Percentiles rank a stretch among this genome's conserved stretches.
These are phyloP conservation scores for Torymus aiolomorphi DNA, from an alignment of 2,888 invertebrate species.

Conservation along the genomic window DNA sequence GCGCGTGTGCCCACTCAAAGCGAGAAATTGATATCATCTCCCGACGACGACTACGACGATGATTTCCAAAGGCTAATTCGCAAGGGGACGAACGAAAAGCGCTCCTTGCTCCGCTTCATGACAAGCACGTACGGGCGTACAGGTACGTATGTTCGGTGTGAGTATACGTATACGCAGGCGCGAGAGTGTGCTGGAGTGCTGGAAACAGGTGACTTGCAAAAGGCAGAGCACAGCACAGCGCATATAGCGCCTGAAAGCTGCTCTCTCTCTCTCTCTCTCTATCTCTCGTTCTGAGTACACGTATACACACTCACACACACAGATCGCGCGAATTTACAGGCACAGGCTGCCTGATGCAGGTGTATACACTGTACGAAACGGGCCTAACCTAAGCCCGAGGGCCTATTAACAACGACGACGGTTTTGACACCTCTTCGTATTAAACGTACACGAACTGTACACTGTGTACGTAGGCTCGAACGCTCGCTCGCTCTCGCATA, in stretches of 20 bases:
- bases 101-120: neutral
- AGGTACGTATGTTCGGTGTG: no score
- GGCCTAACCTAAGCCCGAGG: slow-evolving; percentile 19
- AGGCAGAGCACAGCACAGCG: neutral
- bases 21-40: slow-evolving; percentile 33
- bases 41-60: neutral
- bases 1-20: slow-evolving; percentile 17
- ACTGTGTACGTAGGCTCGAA: neutral
- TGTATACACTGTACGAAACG: neutral
- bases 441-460: no score
- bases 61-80: slow-evolving; percentile 18
- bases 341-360: neutral
- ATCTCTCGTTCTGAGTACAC: no score
- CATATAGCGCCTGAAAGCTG: slow-evolving; percentile 4
- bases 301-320: no score
- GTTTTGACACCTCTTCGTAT: neutral
- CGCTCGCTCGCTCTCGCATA: slow-evolving; percentile 4
- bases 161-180: no score
- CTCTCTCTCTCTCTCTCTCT: no score
- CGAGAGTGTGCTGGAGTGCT: neutral
- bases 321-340: neutral
- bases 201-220: slow-evolving; percentile 51
- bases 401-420: neutral
- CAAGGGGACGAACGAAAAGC: neutral
- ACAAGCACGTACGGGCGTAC: neutral